phyloP scores from a whole-genome alignment of 2,113 vertebrate genomes.

The Equus quagga region DNA sequence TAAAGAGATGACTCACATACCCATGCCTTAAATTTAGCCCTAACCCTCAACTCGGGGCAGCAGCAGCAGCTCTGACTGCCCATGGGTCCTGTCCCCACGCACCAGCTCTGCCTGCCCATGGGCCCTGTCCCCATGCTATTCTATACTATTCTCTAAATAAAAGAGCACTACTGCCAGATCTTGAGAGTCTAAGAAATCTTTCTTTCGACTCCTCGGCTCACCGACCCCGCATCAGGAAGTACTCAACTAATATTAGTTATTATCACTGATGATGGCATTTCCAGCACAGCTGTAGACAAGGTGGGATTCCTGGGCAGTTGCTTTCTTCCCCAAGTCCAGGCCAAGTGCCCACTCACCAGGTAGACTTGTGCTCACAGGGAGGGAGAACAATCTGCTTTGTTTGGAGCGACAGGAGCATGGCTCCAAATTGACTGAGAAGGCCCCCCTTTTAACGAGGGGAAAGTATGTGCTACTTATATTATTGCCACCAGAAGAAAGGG shows the following conservation, averaged over 20 bases:
- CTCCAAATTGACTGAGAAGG: background rate
- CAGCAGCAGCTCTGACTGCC: too few species aligned
- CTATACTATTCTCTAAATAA: too few species aligned
- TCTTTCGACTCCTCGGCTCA: too few species aligned
- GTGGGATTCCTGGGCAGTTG: background rate
- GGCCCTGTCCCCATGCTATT: too few species aligned
- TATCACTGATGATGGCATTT: conserved; percentile 36
- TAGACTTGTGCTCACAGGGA: background rate
- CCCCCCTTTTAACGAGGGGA: background rate
- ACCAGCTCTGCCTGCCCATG: too few species aligned
- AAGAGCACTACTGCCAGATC: too few species aligned
- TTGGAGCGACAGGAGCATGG: background rate
- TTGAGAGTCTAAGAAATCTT: too few species aligned
- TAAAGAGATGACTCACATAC: too few species aligned
- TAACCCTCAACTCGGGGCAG: too few species aligned
- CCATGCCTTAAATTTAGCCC: too few species aligned
- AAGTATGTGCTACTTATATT: background rate
- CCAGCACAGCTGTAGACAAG: background rate
- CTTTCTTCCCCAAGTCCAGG: conserved; percentile 24
- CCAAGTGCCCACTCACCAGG: background rate
- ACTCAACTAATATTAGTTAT: background rate
- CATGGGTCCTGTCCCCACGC: too few species aligned
- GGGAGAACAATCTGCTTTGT: background rate
- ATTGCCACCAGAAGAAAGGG: background rate
- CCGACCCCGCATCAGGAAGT: background rate